Evolutionary conservation across 53 echinoderm and acorn worm species (phyloP), one percentile per base, ranked within the genome.

Genomic region (Echinometra lucunter): DNA sequence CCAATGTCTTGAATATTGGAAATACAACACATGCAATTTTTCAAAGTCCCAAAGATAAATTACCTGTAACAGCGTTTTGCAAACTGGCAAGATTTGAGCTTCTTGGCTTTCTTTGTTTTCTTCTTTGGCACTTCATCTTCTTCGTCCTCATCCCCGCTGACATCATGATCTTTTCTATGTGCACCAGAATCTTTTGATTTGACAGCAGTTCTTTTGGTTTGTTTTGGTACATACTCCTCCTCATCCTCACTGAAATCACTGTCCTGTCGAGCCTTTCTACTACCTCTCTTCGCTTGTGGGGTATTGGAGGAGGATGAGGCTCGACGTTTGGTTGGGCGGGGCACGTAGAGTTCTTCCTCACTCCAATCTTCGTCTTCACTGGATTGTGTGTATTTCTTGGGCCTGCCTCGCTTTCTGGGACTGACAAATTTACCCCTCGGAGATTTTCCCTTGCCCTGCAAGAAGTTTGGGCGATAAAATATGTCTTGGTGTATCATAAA

Each of bases 261-360:
- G 6, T 83, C 37, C 88, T 70, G 30, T 45, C 66, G 34, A 55
- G 95, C 42, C 74, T 94, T 82, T 89, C 88, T 45, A 38, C 92
- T 60, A 53, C 82, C 91, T 93, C 92, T 44, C 89, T 95, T 82
- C 56, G 74, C 40, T 45, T 91, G 94, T 66, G 89, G 95, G 3
- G 95, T 94, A 45, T 81, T 93, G 17, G 94, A 90, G 30, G 93
- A 47, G 7, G 92, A 92, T 55, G 92, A 92, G 16, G 95, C 90
- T 60, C 95, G 57, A 27, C 96, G 93, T 88, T 97, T 97, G 34
- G 97, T 95, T 35, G 97, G 97, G n/a, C 95, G 94, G 19, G 97
- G 97, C 66, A 97, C 95, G 92, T 97, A 97, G 5, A 95, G 95
- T 56, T 98, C 98, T 91, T 98, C 97, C 40, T 97, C 97, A 45